Base-by-base conservation (phyloP, 2,113 vertebrate genomes). In the Dasyornis broadbenti region DNA sequence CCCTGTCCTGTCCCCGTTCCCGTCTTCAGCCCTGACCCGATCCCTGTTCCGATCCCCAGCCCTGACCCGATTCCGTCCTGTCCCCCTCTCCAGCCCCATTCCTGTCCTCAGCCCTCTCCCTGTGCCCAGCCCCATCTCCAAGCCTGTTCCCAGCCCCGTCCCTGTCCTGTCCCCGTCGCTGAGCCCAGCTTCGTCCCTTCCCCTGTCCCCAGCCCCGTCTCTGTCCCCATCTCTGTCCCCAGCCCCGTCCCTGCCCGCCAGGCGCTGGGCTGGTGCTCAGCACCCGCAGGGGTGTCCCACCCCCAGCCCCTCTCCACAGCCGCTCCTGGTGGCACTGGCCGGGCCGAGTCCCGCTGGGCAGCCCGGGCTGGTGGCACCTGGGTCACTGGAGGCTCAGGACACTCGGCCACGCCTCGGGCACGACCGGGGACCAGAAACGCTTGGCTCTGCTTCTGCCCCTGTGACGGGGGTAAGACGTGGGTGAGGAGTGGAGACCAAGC, bases 281-380 rank as follows among this genome's bases (percentile, higher is more conserved):
- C 49, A 1, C n/a, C 57, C 17, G 0, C 5, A 1, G n/a, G 8
- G 1, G 0, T 16, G 27, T 26, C 61, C 3, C 90, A 18, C 2
- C 14, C 30, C 44, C 16, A 6, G n/a, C 35, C 13, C 33, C 30
- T n/a, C 66, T 37, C 53, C 7, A 18, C 12, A 0, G 11, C 54
- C 13, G 35, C 27, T 66, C 50, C 13, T 2, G 70, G 78, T 61
- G 79, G 56, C 89, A 61, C 27, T 33, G 5, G 35, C 35, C 57
- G 2, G 66, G 61, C 42, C 5, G 40, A 26, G 68, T 20, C 57
- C 9, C 56, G 3, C 13, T 2, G 59, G 65, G 78, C 89, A 75
- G 57, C 57, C 56, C 1, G 22, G 10, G 1, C 1, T 6, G 82
- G 85, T 50, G 82, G 15, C 91, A 59, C 40, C 61, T 7, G 75